phyloP scores from a whole-genome alignment of 1,140 invertebrate genomes.

The Penaeus chinensis region DNA sequence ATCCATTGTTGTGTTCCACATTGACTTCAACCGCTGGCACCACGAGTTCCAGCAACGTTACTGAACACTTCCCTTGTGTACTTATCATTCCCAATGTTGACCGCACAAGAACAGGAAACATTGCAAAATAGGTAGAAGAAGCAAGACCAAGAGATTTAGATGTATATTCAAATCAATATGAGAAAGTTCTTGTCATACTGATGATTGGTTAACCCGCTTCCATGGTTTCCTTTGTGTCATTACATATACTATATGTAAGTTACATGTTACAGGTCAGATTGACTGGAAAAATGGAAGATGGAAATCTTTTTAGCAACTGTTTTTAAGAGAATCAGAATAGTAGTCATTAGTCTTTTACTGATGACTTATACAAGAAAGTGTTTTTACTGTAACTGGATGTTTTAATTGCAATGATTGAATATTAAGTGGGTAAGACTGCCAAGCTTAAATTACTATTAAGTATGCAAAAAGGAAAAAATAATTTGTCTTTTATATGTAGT shows the following conservation, averaged over 20 bases:
- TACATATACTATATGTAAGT: too few relatives aligned
- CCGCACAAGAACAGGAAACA: conserved; percentile 15
- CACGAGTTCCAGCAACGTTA: conserved; percentile 93
- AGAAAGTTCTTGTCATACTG: too few relatives aligned
- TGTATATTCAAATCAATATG: too few relatives aligned
- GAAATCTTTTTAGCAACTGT: too few relatives aligned
- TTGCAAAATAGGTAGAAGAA: too few relatives aligned
- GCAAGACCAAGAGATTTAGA: too few relatives aligned
- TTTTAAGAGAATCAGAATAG: background rate
- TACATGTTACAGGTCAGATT: too few relatives aligned
- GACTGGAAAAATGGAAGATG: too few relatives aligned
- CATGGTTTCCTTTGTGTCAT: too few relatives aligned
- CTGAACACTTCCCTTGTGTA: conserved; percentile 58
- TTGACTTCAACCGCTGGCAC: conserved; percentile 99
- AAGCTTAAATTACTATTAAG: conserved; percentile 9
- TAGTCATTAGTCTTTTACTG: conserved; percentile 14
- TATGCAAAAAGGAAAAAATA: background rate
- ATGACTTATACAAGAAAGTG: background rate
- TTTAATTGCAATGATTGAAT: background rate
- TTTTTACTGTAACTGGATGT: too few relatives aligned
- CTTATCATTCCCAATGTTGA: background rate
- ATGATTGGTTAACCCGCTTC: too few relatives aligned
- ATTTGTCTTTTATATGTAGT: conserved; percentile 6
- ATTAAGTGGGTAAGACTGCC: conserved; percentile 2
- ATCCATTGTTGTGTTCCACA: conserved; percentile 97